Base-by-base conservation (phyloP, 2,797 vertebrate genomes). In the Oreochromis grahami region DNA sequence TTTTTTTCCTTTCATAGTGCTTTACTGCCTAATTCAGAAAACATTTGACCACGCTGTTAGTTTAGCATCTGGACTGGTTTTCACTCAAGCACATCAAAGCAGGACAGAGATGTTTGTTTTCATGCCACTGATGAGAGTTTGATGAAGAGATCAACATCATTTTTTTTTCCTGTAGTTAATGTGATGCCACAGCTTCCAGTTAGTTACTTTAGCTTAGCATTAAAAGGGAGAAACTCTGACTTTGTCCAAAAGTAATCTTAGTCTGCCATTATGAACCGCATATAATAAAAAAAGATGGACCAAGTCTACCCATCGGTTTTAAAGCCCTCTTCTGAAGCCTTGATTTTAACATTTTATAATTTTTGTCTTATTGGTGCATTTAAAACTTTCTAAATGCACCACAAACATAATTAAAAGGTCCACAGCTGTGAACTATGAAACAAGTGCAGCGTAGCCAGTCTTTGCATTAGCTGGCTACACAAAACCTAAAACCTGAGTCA, bases 11-110 rank as follows among this genome's bases (percentile, higher is more conserved):
- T 72, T 48, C 83, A 81, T 88, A 80, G 86, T 92, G 89, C 87
- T 94, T 93, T 91, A 85, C 89, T 94, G 91, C 91, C 90, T 85
- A 87, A 81, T 90, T 89, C 84, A 90, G 83, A 84, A 29, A 79
- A 81, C 87, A 86, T 91, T 91, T 90, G 74, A 78, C 77, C 78
- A 29, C 51, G 70, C 80, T 78, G 81, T 88, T 51, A 50, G 65
- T 77, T 90, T 78, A 88, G 83, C 88, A 83, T 81, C 86, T 60
- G 60, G 78, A 77, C 78, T 76, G 72, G 34, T 87, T 87, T 81
- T 87, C 68, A 86, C 26, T 88, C 91, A 84, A 90, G 88, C 89
- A 91, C 86, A 68, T 92, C 88, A 91, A 92, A 91, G 90, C 86
- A 85, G 87, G 88, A 80, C 78, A 60, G 15, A 4, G 55, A 3